phyloP scores from a whole-genome alignment of 2,888 invertebrate species.

The Synergus japonicus region DNA sequence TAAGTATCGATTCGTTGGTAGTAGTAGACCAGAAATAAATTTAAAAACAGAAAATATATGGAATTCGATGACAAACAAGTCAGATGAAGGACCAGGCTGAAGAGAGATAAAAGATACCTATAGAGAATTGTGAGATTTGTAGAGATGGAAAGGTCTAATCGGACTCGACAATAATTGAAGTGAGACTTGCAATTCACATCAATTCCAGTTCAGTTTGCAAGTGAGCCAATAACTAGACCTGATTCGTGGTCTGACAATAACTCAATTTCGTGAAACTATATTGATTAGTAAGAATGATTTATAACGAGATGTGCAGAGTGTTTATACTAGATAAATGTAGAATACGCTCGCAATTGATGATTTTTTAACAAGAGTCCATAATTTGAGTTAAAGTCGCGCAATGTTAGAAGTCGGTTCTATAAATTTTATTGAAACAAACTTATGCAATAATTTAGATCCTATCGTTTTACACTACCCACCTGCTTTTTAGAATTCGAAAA shows the following conservation, averaged over 20 bases:
- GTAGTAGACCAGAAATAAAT: constrained; percentile 26
- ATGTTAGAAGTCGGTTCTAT: constrained; percentile 25
- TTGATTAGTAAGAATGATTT: not conserved
- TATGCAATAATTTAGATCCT: constrained; percentile 18
- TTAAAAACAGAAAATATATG: constrained; percentile 37
- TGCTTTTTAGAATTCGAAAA: constrained; percentile 18
- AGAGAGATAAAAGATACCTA: constrained; percentile 8
- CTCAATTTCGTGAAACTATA: constrained; percentile 37
- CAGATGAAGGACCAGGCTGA: constrained; percentile 14
- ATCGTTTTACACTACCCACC: not conserved
- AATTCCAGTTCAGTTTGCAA: constrained; percentile 30
- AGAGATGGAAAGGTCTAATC: constrained; percentile 20
- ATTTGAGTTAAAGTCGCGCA: constrained; percentile 5
- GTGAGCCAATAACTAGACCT: constrained; percentile 29
- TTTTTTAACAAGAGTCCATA: too few relatives aligned
- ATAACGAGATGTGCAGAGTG: constrained; percentile 13
- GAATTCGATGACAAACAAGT: constrained; percentile 21
- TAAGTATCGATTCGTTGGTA: constrained; percentile 31
- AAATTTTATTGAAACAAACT: constrained; percentile 13
- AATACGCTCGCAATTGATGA: not conserved
- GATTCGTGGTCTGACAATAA: constrained; percentile 33
- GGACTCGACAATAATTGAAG: not conserved
- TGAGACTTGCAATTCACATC: constrained; percentile 34
- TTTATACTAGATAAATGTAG: not conserved
- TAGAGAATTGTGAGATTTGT: not conserved